These are phyloP conservation scores for Pandemis corylana DNA, from an alignment of 2,888 invertebrate genomes.

Conservation along the genomic window DNA sequence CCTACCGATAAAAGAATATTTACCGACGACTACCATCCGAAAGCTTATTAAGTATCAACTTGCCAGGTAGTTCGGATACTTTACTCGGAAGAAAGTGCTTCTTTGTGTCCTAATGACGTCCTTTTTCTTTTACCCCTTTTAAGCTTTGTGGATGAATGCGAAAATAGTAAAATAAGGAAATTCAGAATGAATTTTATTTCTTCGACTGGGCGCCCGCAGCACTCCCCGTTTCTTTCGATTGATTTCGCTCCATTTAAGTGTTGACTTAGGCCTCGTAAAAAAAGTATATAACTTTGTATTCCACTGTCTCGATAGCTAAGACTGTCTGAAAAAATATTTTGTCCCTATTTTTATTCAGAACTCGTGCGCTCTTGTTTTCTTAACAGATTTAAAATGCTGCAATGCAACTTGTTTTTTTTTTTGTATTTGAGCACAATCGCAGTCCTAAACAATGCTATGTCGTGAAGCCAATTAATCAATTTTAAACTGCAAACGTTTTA, in stretches of 20 bases:
- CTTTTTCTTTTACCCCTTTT: constrained; percentile 22
- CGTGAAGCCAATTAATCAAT: constrained; percentile 26
- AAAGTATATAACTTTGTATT: constrained; percentile 7
- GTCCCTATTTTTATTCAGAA: background rate
- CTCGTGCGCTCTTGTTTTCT: background rate
- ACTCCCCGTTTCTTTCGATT: constrained; percentile 31
- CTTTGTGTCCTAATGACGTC: constrained; percentile 27
- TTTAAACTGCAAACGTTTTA: constrained; percentile 24
- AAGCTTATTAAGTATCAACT: constrained; percentile 26
- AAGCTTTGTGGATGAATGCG: constrained; percentile 30
- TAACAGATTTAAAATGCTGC: background rate
- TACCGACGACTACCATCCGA: constrained; percentile 5
- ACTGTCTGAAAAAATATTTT: background rate
- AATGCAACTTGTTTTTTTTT: background rate
- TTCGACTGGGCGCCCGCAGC: constrained; percentile 5
- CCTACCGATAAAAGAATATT: constrained; percentile 24
- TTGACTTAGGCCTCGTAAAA: constrained; percentile 32
- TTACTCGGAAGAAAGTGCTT: constrained; percentile 25
- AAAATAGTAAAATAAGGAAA: constrained; percentile 29
- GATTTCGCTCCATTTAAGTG: constrained; percentile 32
- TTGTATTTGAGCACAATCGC: background rate
- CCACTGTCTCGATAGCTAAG: background rate
- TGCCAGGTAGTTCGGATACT: constrained; percentile 13
- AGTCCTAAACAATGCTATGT: constrained; percentile 1
- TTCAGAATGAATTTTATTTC: constrained; percentile 14